Base-by-base conservation (phyloP, 2,113 vertebrate species). In the Pipa parva region DNA sequence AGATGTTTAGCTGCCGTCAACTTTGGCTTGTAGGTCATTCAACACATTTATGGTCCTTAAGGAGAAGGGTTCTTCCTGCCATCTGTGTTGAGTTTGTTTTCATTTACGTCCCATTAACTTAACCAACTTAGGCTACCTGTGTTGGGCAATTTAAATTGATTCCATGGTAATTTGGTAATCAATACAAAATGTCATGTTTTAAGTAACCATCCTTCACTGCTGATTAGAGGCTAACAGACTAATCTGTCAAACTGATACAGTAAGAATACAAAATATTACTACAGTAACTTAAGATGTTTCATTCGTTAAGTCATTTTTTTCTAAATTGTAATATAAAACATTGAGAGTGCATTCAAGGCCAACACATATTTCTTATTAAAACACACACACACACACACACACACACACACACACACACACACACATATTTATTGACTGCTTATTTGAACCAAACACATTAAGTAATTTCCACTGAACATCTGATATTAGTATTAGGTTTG, bases 141-240 rank as follows among this genome's bases (percentile, higher is more conserved):
- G 55, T 58, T 58, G 22, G 55, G 28, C 55, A 58, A 58, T 29
- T 58, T 58, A 37, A 58, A 58, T 26, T 37, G 31, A 58, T 36
- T 58, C 55, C 55, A 58, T 58, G 55, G 24, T 36, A 33, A 37
- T 37, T 58, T 58, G 20, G 27, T 58, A 58, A 58, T 58, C 55
- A 36, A 29, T 58, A 22, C 55, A 58, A 58, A 58, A 58, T 58
- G 55, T 58, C 31, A 58, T 2, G 2, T 20, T 58, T 58, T 11
- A 5, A 22, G 2, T n/a, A 58, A 58, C 28, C 28, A 42, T 17
- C 29, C 15, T 56, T 29, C n/a, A 31, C 27, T 31, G 31, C 17
- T 27, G 21, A 22, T 9, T 20, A 20, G 29, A 18, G 8, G 15
- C 27, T 22, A 58, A 37, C 22, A 11, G 13, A 18, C 29, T n/a